Evolutionary conservation across 2,113 vertebrate species (phyloP).

Genomic region (Pedionomus torquatus): DNA sequence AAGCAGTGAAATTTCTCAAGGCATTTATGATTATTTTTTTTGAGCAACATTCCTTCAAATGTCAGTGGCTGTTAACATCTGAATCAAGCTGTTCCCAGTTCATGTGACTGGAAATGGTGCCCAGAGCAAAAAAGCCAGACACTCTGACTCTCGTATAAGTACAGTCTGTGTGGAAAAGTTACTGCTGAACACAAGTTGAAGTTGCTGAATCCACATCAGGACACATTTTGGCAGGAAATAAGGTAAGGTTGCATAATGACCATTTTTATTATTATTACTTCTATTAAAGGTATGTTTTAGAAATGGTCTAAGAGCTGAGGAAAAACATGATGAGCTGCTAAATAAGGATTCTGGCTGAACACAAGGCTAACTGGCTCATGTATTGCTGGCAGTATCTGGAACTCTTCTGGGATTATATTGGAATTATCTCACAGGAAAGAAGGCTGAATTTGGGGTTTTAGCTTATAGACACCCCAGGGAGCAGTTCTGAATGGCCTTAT

Average conservation of each 20-base stretch:
- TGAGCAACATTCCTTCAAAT: conserved; percentile 31
- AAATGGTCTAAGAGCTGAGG: background rate
- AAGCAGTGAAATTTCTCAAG: conserved; percentile 1
- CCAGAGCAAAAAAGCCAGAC: conserved; percentile 66
- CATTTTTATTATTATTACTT: background rate
- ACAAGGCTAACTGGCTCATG: background rate
- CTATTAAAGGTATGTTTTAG: background rate
- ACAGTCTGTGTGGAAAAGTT: background rate
- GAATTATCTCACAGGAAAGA: conserved; percentile 14
- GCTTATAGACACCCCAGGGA: background rate
- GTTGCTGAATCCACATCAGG: background rate
- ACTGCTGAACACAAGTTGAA: background rate
- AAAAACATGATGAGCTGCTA: background rate
- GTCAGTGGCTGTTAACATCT: conserved; percentile 56
- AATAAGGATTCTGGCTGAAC: background rate
- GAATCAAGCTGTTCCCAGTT: conserved; percentile 48
- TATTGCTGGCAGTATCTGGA: background rate
- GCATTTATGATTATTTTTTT: background rate
- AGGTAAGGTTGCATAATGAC: conserved; percentile 34
- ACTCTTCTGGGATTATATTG: background rate
- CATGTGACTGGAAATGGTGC: conserved; percentile 68
- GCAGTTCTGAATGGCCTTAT: background rate
- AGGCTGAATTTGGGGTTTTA: conserved; percentile 12
- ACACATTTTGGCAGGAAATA: conserved; percentile 10
- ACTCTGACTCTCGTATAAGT: conserved; percentile 11